Percentiles rank a stretch among this genome's conserved stretches.
These are phyloP conservation scores for Trochalopteron elliotii DNA, from an alignment of 2,113 vertebrate species.

Conservation along the genomic window DNA sequence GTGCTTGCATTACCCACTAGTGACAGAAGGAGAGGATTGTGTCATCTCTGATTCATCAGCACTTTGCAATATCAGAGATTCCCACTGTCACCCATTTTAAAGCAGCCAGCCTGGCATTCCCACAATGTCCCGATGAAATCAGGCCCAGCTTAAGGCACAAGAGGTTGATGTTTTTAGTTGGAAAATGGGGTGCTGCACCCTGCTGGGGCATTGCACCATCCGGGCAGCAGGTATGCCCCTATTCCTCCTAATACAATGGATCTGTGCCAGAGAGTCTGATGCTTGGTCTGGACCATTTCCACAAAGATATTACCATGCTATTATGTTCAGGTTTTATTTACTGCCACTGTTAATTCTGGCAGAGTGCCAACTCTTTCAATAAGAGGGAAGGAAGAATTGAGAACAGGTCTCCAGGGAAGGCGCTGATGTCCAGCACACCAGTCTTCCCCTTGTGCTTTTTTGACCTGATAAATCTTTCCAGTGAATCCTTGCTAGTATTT, in stretches of 20 bases:
- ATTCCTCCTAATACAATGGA: neutral
- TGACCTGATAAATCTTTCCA: neutral
- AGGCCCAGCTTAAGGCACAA: neutral
- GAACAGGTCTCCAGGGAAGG: neutral
- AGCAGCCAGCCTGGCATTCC: neutral
- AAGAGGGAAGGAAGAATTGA: neutral
- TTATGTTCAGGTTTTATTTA: neutral
- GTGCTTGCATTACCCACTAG: constrained; percentile 62
- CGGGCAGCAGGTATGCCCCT: neutral
- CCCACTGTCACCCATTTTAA: neutral
- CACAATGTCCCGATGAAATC: neutral
- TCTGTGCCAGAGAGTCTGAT: neutral
- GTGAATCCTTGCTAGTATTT: neutral
- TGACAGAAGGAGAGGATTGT: constrained; percentile 25
- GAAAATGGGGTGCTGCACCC: neutral
- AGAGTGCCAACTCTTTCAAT: neutral
- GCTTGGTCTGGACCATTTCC: neutral
- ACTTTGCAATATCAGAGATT: neutral
- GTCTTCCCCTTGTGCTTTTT: neutral
- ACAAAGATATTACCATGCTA: neutral
- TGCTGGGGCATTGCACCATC: neutral
- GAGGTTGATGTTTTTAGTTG: neutral
- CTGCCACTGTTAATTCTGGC: neutral
- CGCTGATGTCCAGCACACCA: neutral
- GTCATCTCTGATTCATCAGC: neutral